These are phyloP conservation scores for Recurvirostra avosetta DNA, from an alignment of 2,113 vertebrate species.

Conservation along the genomic window DNA sequence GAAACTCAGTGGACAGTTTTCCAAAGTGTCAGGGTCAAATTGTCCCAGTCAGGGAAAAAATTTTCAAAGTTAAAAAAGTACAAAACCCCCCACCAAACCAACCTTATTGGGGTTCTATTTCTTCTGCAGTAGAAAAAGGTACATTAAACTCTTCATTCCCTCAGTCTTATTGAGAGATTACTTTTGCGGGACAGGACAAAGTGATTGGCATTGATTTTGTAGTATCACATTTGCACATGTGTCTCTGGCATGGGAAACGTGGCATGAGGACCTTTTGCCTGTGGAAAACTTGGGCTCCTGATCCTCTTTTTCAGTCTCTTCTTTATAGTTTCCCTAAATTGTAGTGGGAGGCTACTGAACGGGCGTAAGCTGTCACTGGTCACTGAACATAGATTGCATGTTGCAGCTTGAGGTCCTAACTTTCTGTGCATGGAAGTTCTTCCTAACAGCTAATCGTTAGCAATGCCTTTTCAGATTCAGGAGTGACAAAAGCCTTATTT, in stretches of 20 bases:
- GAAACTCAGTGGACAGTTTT: background rate
- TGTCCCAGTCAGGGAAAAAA: background rate
- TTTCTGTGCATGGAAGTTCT: background rate
- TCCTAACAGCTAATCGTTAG: background rate
- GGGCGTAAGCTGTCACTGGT: rapidly evolving
- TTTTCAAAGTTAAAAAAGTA: background rate
- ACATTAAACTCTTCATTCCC: background rate
- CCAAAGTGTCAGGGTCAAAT: background rate
- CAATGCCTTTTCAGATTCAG: background rate
- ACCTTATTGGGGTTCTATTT: background rate
- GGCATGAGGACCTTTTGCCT: background rate
- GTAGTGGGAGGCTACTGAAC: background rate
- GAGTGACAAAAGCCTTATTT: background rate
- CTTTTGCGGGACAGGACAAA: background rate
- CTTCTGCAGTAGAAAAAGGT: background rate
- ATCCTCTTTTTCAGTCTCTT: background rate
- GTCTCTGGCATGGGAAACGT: background rate
- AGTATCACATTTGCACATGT: background rate
- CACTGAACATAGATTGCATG: background rate
- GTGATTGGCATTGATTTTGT: background rate
- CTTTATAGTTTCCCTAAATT: background rate
- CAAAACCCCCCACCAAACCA: rapidly evolving
- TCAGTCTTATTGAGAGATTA: background rate
- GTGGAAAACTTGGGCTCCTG: background rate
- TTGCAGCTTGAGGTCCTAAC: background rate